Base-by-base conservation (phyloP, 2,797 vertebrate genomes). In the Pseudopleuronectes americanus region DNA sequence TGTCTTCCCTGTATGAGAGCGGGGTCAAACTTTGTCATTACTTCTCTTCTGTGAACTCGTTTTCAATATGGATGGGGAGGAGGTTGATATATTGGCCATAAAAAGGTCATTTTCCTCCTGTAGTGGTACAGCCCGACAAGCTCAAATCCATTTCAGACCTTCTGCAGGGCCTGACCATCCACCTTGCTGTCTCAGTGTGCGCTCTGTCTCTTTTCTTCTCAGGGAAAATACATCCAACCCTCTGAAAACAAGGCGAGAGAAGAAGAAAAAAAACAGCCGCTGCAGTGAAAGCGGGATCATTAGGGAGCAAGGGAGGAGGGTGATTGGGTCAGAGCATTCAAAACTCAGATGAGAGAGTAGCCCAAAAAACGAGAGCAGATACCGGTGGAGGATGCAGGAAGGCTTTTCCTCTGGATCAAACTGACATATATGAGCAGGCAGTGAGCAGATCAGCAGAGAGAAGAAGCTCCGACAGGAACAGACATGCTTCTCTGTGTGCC, bases 291-390 rank as follows among this genome's bases (percentile, higher is more conserved):
- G 23, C 26, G 14, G 38, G 31, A 56, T 73, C 49, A 70, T 60
- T 67, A 59, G 7, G 3, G 8, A 58, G 61, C 4, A 6, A 62
- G 31, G 45, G 55, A 23, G 38, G 43, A 75, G 43, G 16, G 23
- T 67, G 59, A 64, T 19, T 19, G 57, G 76, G 51, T 80, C 57
- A 26, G 47, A 41, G 33, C 7, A 0, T 67, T 77, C 43, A 59
- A 76, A 84, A 60, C 28, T 33, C 54, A 54, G 60, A 52, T 16
- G 13, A 74, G 53, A 36, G 23, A 69, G 66, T 31, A 28, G 24
- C 45, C 45, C 23, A 24, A 51, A 61, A 77, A 64, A 28, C 65
- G 71, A 45, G 49, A 69, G 3, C 6, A 59, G 57, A 24, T 13
- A 52, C 14, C 31, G 23, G 17, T 49, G 22, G 45, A 70, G 54